phyloP scores from a whole-genome alignment of 2,113 vertebrate species.

The Elephas maximus region DNA sequence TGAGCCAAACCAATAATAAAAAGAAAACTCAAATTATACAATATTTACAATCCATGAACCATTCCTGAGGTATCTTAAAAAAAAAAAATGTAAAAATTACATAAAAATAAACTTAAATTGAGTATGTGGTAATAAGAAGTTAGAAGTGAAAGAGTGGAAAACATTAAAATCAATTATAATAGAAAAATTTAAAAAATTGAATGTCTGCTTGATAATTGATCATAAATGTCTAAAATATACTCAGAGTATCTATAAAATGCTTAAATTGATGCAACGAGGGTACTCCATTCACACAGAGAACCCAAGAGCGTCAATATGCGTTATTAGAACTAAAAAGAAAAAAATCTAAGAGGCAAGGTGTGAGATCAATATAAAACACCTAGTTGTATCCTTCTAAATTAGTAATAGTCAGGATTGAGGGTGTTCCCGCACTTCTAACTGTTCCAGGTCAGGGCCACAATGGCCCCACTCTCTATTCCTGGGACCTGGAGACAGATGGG shows the following conservation, averaged over 20 bases:
- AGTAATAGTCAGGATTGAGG: background rate
- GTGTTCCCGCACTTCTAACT: slow-evolving; percentile 8
- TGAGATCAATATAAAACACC: background rate
- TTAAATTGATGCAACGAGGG: background rate
- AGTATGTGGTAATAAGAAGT: background rate
- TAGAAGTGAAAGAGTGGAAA: background rate
- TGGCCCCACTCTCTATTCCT: background rate
- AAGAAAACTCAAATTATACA: background rate
- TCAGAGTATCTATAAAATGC: background rate
- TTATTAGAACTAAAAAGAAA: slow-evolving; percentile 8
- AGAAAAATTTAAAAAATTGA: slow-evolving; percentile 15
- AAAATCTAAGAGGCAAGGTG: background rate
- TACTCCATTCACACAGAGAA: background rate
- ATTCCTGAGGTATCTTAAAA: background rate
- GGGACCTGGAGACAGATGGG: background rate
- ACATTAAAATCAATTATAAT: background rate
- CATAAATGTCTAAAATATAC: background rate
- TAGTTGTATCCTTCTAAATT: background rate
- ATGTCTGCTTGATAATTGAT: background rate
- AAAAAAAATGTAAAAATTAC: background rate
- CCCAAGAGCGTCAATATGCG: background rate
- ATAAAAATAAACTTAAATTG: background rate
- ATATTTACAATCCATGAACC: background rate
- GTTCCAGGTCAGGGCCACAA: background rate
- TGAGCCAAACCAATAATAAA: background rate